Conservation (phyloP, 1,140 invertebrate species). For the Heliconius nattereri region DNA sequence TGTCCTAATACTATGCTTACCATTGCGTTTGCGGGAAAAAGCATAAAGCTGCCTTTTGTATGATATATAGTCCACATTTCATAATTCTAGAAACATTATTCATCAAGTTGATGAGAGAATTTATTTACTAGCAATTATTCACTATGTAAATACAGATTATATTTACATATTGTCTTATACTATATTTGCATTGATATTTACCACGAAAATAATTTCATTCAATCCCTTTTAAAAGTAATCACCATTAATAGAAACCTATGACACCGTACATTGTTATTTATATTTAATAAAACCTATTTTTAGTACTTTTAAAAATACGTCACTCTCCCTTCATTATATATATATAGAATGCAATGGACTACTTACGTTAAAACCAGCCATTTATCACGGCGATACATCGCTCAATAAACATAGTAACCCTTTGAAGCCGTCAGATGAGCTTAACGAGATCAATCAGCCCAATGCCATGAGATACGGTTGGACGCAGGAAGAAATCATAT, state of each 20-base stretch:
- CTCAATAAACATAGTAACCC: constrained; percentile 47
- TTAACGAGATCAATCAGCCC: constrained; percentile 52
- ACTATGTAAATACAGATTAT: background rate
- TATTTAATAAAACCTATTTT: too few relatives aligned
- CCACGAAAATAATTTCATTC: too few relatives aligned
- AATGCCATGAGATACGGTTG: constrained; percentile 24
- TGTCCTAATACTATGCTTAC: too few relatives aligned
- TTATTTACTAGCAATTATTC: background rate
- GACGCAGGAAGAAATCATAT: background rate
- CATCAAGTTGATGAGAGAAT: background rate
- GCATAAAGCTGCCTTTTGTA: background rate
- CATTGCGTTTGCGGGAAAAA: too few relatives aligned
- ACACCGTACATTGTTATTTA: too few relatives aligned
- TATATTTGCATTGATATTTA: too few relatives aligned
- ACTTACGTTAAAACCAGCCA: constrained; percentile 18
- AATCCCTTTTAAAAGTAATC: too few relatives aligned
- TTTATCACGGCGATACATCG: constrained; percentile 31
- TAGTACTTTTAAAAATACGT: background rate
- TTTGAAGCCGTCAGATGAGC: constrained; percentile 47
- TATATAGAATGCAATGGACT: constrained; percentile 30
- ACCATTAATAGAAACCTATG: too few relatives aligned
- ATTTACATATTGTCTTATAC: background rate
- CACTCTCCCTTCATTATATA: constrained; percentile 16
- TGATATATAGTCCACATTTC: background rate
- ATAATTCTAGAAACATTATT: background rate